Base-by-base conservation (phyloP, 2,888 invertebrate genomes). In the Acronicta psi region DNA sequence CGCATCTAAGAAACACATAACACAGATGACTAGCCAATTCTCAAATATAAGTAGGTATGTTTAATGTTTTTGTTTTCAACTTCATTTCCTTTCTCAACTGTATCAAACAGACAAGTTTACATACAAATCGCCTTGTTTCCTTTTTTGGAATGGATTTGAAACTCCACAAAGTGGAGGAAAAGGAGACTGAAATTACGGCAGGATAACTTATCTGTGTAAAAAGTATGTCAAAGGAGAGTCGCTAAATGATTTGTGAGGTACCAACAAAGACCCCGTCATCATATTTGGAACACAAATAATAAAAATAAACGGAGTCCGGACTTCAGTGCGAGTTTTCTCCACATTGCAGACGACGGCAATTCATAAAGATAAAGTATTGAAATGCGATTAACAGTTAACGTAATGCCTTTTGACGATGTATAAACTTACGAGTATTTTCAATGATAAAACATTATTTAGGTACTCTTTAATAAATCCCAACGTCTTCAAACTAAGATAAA, bases 301-400 rank as follows among this genome's bases (percentile, higher is more conserved):
- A 83, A 86, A 84, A 85, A 82, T 82, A 86, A 85, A 83, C 65
- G 80, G 79, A 79, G 69, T 53, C 68, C 73, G 69, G 66, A 74
- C 73, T 77, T 77, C 74, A 75, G 69, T 77, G 59, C 73, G 69
- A 84, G 85, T 85, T 88, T 86, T 86, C 90, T 83, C 86, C 84
- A 73, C 81, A 79, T 84, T 78, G 82, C 77, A 69, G 73, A 73
- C 69, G 67, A 84, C 74, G 69, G 83, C 85, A 83, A 85, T 88
- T 82, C 85, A 86, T 86, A 88, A 89, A 81, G 82, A 88, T 87
- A 85, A 87, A 75, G 62, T 86, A 87, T 88, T 85, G 87, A 84
- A 84, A 85, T 76, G 80, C 82, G 81, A 82, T 87, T 86, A 87
- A 88, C 84, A 79, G 87, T 89, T 83, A 87, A 86, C 81, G 84